A percentile compares a stretch with the other conserved stretches of the same genome.
phyloP scores from a whole-genome alignment of 1,140 invertebrate species.

The Galleria mellonella region DNA sequence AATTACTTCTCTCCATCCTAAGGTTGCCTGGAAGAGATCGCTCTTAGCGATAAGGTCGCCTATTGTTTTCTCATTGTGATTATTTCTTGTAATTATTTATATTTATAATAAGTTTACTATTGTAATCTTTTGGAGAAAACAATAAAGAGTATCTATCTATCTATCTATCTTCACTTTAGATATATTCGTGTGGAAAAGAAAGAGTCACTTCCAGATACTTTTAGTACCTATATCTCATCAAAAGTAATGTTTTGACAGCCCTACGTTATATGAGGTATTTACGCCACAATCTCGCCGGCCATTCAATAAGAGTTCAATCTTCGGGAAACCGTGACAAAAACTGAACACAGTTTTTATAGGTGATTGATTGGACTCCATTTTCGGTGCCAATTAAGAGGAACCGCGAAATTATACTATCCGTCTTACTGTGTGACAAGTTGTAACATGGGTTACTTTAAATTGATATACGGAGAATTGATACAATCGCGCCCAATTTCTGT shows the following conservation, averaged over 20 bases:
- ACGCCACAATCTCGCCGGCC: not conserved
- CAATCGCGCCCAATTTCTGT: not conserved
- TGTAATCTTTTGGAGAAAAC: too few species aligned
- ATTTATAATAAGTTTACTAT: too few species aligned
- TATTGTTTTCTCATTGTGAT: too few species aligned
- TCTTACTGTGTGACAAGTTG: constrained; percentile 1
- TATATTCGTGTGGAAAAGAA: too few species aligned
- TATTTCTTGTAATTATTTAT: too few species aligned
- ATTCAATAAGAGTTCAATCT: constrained; percentile 8
- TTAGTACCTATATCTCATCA: not conserved
- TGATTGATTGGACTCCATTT: constrained; percentile 6
- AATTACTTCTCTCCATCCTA: too few species aligned
- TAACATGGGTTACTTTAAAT: too few species aligned
- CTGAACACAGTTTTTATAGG: not conserved
- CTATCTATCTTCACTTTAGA: too few species aligned
- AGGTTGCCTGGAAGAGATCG: too few species aligned
- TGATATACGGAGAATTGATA: not conserved
- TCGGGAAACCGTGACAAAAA: constrained; percentile 1
- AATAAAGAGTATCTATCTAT: too few species aligned
- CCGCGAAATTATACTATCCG: constrained; percentile 2
- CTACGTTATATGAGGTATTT: not conserved
- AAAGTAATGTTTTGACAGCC: not conserved
- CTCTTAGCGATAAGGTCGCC: too few species aligned
- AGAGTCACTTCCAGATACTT: not conserved
- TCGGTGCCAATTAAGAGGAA: constrained; percentile 2